These are phyloP conservation scores for Misgurnus mizolepis DNA, from an alignment of 2,113 vertebrate species.

Conservation along the genomic window DNA sequence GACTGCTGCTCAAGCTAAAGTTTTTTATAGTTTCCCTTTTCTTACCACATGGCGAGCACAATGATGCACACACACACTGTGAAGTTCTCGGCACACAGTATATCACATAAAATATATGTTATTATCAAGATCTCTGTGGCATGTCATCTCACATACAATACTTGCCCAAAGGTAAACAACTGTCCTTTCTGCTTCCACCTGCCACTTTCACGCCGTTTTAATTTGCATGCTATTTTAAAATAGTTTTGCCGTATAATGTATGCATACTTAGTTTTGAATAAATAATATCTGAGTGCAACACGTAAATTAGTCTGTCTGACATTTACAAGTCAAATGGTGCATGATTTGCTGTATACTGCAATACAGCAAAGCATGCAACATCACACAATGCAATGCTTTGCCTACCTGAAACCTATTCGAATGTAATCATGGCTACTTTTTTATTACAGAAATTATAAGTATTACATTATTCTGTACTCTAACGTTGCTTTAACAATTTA, in stretches of 20 bases:
- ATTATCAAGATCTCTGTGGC: not conserved
- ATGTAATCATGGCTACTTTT: no score
- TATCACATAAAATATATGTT: conserved; percentile 11
- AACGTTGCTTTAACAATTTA: not conserved
- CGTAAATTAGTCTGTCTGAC: no score
- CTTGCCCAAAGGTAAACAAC: conserved; percentile 16
- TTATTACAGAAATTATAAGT: no score
- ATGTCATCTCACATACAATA: conserved; percentile 6
- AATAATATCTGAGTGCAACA: no score
- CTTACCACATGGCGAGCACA: conserved; percentile 48
- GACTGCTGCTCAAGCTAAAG: conserved; percentile 24
- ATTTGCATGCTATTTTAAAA: not conserved
- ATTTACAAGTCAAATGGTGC: no score
- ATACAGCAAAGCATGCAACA: no score
- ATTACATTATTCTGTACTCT: not conserved
- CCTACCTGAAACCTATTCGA: no score
- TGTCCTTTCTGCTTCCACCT: not conserved
- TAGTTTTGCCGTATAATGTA: not conserved
- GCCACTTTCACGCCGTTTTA: not conserved
- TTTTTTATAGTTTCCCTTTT: conserved; percentile 11
- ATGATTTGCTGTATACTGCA: no score
- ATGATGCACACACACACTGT: conserved; percentile 44
- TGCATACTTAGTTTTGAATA: not conserved
- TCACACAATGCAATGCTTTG: no score
- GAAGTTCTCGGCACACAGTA: not conserved